Conservation (phyloP, 2,797 vertebrate genomes). For the Lagorchestes hirsutus region DNA sequence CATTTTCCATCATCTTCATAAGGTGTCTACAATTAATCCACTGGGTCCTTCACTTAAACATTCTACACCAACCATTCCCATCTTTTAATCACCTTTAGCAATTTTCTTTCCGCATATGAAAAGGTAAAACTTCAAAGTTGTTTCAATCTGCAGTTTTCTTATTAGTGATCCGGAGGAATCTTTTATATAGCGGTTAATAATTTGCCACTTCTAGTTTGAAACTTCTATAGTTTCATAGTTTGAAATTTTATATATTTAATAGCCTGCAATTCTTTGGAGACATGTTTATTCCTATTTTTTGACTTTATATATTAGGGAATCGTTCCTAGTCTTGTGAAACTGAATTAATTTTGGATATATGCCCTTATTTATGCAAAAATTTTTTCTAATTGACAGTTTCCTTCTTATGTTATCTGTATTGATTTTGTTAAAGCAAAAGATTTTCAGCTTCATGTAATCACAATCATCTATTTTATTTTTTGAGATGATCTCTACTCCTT, state of each 20-base stretch:
- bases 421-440: neutral
- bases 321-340: neutral
- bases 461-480: neutral
- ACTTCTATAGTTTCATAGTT: neutral
- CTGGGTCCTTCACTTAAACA: neutral
- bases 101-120: neutral
- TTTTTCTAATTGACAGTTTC: neutral
- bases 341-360: neutral
- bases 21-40: neutral
- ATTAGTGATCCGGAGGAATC: neutral
- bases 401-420: neutral
- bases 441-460: neutral
- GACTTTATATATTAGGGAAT: neutral
- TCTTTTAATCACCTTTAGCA: neutral
- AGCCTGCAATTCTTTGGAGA: neutral
- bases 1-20: neutral
- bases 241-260: neutral
- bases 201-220: neutral
- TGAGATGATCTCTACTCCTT: neutral
- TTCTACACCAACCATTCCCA: neutral
- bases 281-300: neutral
- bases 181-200: neutral
- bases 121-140: neutral
- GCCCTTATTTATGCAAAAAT: neutral
- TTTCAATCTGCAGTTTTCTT: neutral